phyloP scores from a whole-genome alignment of 2,888 invertebrate genomes.

The Allacma fusca region DNA sequence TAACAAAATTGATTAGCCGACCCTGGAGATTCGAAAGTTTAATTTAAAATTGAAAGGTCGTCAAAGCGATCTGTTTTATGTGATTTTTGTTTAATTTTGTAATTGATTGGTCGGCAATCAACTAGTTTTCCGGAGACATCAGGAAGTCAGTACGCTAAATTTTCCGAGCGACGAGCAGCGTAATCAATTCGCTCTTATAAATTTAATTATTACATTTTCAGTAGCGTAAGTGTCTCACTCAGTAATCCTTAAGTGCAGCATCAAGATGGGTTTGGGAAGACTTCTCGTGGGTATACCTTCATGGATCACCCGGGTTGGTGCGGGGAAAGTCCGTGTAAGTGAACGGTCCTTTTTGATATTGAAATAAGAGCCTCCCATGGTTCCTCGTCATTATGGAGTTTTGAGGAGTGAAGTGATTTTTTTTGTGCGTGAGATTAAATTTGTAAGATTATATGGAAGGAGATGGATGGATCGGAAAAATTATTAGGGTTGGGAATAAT shows the following conservation, averaged over 20 bases:
- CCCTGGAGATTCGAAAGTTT: no score
- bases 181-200: conserved; percentile 33
- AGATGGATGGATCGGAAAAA: no score
- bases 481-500: no score
- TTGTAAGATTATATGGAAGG: no score
- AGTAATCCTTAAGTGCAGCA: conserved; percentile 14
- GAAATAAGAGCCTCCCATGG: no score
- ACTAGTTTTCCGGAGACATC: background rate
- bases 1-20: no score
- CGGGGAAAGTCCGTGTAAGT: conserved; percentile 33
- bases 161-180: conserved; percentile 34
- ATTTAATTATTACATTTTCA: conserved; percentile 18
- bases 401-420: no score
- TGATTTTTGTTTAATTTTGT: background rate
- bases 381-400: no score
- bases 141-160: conserved; percentile 19
- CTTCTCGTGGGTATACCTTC: conserved; percentile 26
- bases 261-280: conserved; percentile 33
- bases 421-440: no score
- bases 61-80: background rate
- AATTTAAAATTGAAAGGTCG: conserved; percentile 25
- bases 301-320: conserved; percentile 29
- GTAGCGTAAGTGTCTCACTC: conserved; percentile 20
- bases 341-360: background rate
- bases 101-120: conserved; percentile 19